Conservation (phyloP, 2,113 vertebrate species). For the Pao palembangensis region DNA sequence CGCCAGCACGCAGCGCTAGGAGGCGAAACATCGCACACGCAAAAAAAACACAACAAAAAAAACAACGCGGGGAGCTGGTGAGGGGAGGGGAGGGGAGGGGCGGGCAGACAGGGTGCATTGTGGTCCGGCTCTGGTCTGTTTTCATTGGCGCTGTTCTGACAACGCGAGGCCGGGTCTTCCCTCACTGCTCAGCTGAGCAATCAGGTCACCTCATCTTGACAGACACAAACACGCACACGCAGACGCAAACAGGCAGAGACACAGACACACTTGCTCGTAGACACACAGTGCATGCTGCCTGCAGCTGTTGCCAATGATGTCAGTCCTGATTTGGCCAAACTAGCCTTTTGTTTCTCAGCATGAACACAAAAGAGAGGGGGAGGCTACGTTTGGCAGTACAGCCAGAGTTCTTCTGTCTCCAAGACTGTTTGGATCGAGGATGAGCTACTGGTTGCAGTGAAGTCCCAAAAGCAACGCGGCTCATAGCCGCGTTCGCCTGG, state of each 20-base stretch:
- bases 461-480: conserved; percentile 10
- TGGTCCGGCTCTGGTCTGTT: conserved; percentile 50
- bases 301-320: conserved; percentile 77
- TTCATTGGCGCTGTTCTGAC: conserved; percentile 54
- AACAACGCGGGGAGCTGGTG: conserved; percentile 17
- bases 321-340: conserved; percentile 67
- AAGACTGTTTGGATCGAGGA: conserved; percentile 36
- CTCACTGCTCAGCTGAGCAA: conserved; percentile 78
- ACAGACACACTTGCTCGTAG: conserved; percentile 1
- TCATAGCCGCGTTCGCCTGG: not conserved
- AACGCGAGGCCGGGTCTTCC: conserved; percentile 66
- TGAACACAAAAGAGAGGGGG: conserved; percentile 46
- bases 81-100: conserved; percentile 40
- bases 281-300: conserved; percentile 59
- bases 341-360: conserved; percentile 63
- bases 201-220: conserved; percentile 76
- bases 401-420: conserved; percentile 24
- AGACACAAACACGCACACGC: conserved; percentile 52
- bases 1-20: conserved; percentile 19
- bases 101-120: conserved; percentile 42
- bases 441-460: conserved; percentile 33
- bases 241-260: conserved; percentile 35
- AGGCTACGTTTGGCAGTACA: conserved; percentile 42
- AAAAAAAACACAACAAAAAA: conserved; percentile 5
- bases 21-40: conserved; percentile 8